A percentile compares a stretch with the other conserved stretches of the same genome.
These are phyloP conservation scores for Graphium colonna DNA, from an alignment of 2,888 invertebrate species.

Conservation along the genomic window DNA sequence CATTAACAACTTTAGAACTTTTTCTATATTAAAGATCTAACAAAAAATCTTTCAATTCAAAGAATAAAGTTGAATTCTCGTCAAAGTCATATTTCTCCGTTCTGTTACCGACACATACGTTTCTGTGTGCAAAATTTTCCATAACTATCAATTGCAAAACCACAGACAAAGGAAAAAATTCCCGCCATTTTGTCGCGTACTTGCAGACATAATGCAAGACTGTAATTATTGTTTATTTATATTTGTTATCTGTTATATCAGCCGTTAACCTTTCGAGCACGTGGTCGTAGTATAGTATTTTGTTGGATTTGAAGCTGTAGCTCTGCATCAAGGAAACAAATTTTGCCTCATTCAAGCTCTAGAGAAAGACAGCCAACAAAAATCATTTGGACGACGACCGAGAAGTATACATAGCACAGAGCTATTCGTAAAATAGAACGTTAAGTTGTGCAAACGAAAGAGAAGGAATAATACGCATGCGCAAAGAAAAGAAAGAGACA, in stretches of 20 bases:
- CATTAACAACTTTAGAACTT: no score
- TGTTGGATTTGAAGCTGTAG: constrained; percentile 78
- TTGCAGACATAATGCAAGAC: not conserved
- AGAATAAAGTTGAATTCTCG: not conserved
- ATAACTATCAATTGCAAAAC: constrained; percentile 2
- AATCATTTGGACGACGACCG: constrained; percentile 76
- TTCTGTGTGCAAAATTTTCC: not conserved
- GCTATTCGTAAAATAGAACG: constrained; percentile 80
- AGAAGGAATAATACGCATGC: constrained; percentile 48
- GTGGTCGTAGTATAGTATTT: constrained; percentile 73
- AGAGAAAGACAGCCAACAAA: constrained; percentile 79
- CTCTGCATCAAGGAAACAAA: constrained; percentile 74
- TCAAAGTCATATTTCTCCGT: not conserved
- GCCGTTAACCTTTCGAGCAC: constrained; percentile 73
- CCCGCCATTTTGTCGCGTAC: not conserved
- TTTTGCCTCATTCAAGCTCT: constrained; percentile 75
- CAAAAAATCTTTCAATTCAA: no score
- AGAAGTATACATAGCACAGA: constrained; percentile 79
- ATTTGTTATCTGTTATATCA: constrained; percentile 71
- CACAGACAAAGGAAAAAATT: not conserved
- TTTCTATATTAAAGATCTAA: no score
- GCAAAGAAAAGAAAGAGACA: constrained; percentile 49
- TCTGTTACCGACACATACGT: not conserved
- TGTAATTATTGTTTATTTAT: constrained; percentile 63
- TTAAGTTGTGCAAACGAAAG: constrained; percentile 57